Conservation (phyloP, 2,888 invertebrate species). For the Clunio marinus region DNA sequence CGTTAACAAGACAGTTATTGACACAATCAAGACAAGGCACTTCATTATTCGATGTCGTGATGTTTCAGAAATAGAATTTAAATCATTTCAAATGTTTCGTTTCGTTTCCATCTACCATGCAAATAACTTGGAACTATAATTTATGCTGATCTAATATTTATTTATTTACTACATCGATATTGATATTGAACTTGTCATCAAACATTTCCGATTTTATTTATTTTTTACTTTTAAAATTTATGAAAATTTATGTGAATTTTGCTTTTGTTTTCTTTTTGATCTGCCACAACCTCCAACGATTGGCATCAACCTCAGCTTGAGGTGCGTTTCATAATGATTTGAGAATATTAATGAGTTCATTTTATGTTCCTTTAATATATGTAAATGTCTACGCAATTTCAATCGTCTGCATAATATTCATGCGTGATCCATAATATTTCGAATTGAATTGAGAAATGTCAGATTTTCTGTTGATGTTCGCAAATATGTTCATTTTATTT, state of each 20-base stretch:
- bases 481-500: too few relatives aligned
- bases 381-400: too few relatives aligned
- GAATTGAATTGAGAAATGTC: too few relatives aligned
- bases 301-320: neutral
- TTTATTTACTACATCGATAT: too few relatives aligned
- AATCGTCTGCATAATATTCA: too few relatives aligned
- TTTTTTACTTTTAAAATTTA: too few relatives aligned
- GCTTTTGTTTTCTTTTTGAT: neutral
- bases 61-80: neutral
- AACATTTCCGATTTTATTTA: neutral
- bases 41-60: neutral
- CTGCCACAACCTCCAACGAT: neutral
- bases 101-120: neutral
- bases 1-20: conserved; percentile 26
- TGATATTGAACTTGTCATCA: conserved; percentile 15
- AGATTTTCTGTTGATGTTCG: too few relatives aligned
- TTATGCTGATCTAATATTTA: neutral
- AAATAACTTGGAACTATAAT: neutral
- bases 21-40: conserved; percentile 6
- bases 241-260: too few relatives aligned
- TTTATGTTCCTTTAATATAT: too few relatives aligned
- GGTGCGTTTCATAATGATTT: too few relatives aligned
- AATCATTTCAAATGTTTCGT: neutral
- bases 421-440: too few relatives aligned
- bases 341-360: too few relatives aligned